Conservation (phyloP, 2,888 invertebrate species). For the Drosophila kambysellisi region DNA sequence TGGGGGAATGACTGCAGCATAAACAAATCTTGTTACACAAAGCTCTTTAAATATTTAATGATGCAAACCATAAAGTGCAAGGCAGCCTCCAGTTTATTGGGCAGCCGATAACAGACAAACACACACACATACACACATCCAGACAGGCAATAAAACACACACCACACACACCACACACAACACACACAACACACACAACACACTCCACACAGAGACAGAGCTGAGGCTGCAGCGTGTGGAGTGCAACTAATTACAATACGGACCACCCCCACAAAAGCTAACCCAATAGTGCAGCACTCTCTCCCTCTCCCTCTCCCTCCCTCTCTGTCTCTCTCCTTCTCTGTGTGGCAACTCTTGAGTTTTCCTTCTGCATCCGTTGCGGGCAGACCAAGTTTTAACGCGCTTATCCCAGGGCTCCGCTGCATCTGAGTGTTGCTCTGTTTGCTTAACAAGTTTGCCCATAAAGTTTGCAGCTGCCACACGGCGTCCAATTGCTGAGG, state of each 20-base stretch:
- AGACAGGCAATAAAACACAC: constrained; percentile 2
- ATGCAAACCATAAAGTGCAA: constrained; percentile 66
- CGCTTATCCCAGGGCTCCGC: constrained; percentile 59
- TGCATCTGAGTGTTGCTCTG: constrained; percentile 54
- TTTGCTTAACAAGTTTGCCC: constrained; percentile 74
- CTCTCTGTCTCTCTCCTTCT: background rate
- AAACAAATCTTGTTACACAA: constrained; percentile 75
- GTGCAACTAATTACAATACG: constrained; percentile 73
- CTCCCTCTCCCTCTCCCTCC: background rate
- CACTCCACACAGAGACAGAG: background rate
- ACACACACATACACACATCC: constrained; percentile 1
- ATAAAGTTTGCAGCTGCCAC: constrained; percentile 64
- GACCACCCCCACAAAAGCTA: constrained; percentile 19
- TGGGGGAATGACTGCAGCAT: constrained; percentile 28
- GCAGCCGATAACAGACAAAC: constrained; percentile 45
- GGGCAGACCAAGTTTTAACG: constrained; percentile 62
- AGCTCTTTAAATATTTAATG: constrained; percentile 78
- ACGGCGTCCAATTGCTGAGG: constrained; percentile 19
- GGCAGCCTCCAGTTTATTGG: constrained; percentile 66
- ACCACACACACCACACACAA: background rate
- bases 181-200: constrained; percentile 5
- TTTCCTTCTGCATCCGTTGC: constrained; percentile 14
- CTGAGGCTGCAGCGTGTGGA: constrained; percentile 32
- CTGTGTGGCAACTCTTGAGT: constrained; percentile 2
- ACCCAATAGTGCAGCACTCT: constrained; percentile 14